Conservation (phyloP, 2,888 invertebrate species). For the Patella pellucida region DNA sequence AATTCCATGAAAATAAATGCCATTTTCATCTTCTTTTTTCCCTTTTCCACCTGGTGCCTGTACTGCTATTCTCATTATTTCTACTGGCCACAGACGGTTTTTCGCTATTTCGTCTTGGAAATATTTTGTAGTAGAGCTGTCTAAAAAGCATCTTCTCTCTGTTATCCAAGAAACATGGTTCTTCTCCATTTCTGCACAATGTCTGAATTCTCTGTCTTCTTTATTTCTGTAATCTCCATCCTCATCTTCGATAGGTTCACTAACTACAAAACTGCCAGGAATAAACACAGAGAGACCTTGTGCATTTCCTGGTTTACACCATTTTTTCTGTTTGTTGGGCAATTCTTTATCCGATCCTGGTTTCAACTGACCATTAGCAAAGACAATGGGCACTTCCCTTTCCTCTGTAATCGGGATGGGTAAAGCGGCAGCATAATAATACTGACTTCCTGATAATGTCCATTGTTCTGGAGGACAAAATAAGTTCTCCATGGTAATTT, state of each 20-base stretch:
- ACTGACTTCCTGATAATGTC: slow-evolving; percentile 58
- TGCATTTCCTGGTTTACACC: slow-evolving; percentile 67
- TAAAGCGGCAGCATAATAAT: slow-evolving; percentile 61
- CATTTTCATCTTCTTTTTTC: slow-evolving; percentile 69
- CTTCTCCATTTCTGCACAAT: slow-evolving; percentile 65
- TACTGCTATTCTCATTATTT: slow-evolving; percentile 63
- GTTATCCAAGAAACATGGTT: slow-evolving; percentile 70
- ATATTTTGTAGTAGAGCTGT: slow-evolving; percentile 61
- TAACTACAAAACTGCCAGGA: slow-evolving; percentile 60
- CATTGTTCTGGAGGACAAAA: slow-evolving; percentile 69
- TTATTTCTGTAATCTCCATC: slow-evolving; percentile 68
- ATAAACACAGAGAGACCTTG: slow-evolving; percentile 66
- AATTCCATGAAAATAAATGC: slow-evolving; percentile 68
- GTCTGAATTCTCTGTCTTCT: slow-evolving; percentile 68
- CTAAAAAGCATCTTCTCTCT: slow-evolving; percentile 68
- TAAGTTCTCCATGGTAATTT: slow-evolving; percentile 67
- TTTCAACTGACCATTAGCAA: slow-evolving; percentile 65
- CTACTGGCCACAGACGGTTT: slow-evolving; percentile 69
- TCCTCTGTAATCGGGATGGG: slow-evolving; percentile 66
- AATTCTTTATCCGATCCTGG: slow-evolving; percentile 67
- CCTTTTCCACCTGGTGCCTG: slow-evolving; percentile 63
- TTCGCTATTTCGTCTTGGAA: slow-evolving; percentile 69
- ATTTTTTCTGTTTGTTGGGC: slow-evolving; percentile 68
- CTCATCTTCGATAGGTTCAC: slow-evolving; percentile 66
- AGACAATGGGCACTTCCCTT: slow-evolving; percentile 68